These are phyloP conservation scores for Fulica atra DNA, from an alignment of 2,113 vertebrate species.

Conservation along the genomic window DNA sequence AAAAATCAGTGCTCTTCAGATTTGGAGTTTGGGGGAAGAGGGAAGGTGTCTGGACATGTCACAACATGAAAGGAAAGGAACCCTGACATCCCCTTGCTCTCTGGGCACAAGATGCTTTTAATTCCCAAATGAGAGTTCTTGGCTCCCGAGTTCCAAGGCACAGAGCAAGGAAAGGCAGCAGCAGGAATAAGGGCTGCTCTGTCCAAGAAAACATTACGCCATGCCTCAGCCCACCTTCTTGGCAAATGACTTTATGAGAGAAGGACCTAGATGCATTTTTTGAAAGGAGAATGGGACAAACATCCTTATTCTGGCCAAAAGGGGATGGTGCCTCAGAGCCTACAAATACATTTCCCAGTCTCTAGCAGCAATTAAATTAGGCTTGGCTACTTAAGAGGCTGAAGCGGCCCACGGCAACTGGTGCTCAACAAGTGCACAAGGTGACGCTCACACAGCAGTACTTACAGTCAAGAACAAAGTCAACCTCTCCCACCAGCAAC, in stretches of 20 bases:
- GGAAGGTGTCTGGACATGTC: not conserved
- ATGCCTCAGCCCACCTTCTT: slow-evolving; percentile 10
- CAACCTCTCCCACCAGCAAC: not conserved
- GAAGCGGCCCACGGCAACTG: not conserved
- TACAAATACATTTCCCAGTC: not conserved
- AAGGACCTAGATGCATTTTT: not conserved
- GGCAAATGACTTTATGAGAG: not conserved
- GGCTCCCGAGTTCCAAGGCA: not conserved
- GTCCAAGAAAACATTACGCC: not conserved
- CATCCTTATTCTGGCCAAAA: not conserved
- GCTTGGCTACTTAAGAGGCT: not conserved
- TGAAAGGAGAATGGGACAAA: not conserved
- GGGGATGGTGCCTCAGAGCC: not conserved
- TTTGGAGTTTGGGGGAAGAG: not conserved
- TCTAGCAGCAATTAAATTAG: not conserved
- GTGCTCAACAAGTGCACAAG: not conserved
- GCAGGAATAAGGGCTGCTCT: not conserved
- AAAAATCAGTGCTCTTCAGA: not conserved
- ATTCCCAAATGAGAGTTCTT: not conserved
- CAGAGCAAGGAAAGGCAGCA: not conserved
- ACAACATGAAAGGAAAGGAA: not conserved
- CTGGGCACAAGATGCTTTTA: not conserved
- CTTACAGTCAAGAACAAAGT: not conserved
- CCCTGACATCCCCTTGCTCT: not conserved
- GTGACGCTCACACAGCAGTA: not conserved